These are phyloP conservation scores for Paedocypris micromegethes DNA, from an alignment of 2,797 vertebrate species.

Conservation along the genomic window DNA sequence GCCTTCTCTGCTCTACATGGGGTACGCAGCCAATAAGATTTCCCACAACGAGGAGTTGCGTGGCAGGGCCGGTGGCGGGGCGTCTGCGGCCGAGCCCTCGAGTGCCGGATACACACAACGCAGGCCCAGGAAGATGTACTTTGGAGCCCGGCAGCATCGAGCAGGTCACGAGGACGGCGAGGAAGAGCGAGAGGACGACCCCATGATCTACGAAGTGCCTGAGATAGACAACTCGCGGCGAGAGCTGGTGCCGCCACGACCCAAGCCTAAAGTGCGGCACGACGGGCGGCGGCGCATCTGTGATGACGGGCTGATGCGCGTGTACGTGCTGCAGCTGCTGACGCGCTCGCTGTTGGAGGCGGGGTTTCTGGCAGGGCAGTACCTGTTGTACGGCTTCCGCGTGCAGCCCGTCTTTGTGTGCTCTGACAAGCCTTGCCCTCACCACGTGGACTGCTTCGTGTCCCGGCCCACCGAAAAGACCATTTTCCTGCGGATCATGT, in stretches of 20 bases:
- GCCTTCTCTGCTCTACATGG: slow-evolving; percentile 92
- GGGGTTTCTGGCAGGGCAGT: slow-evolving; percentile 89
- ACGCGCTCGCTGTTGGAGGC: slow-evolving; percentile 83
- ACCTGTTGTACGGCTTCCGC: slow-evolving; percentile 90
- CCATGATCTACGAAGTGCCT: slow-evolving; percentile 86
- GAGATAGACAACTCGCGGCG: slow-evolving; percentile 78
- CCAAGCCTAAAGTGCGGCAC: slow-evolving; percentile 78
- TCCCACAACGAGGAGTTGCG: slow-evolving; percentile 78
- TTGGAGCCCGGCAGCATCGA: slow-evolving; percentile 69
- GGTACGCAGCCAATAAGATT: slow-evolving; percentile 92
- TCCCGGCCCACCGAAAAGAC: slow-evolving; percentile 96
- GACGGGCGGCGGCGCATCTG: slow-evolving; percentile 84
- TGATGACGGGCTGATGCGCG: slow-evolving; percentile 89
- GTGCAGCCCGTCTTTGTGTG: slow-evolving; percentile 85
- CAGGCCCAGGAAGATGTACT: slow-evolving; percentile 72
- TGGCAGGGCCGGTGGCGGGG: slow-evolving; percentile 57
- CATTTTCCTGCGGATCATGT: slow-evolving; percentile 97
- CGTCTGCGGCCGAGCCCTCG: slow-evolving; percentile 57
- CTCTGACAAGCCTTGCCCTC: slow-evolving; percentile 84
- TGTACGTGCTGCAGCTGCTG: slow-evolving; percentile 92
- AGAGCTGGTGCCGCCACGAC: slow-evolving; percentile 77
- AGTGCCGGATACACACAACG: slow-evolving; percentile 76
- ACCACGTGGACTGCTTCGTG: slow-evolving; percentile 93
- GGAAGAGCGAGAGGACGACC: slow-evolving; percentile 78
- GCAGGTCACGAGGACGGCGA: slow-evolving; percentile 66